Evolutionary conservation across 2,113 vertebrate species (phyloP).

Genomic region (Atherinomorus stipes): DNA sequence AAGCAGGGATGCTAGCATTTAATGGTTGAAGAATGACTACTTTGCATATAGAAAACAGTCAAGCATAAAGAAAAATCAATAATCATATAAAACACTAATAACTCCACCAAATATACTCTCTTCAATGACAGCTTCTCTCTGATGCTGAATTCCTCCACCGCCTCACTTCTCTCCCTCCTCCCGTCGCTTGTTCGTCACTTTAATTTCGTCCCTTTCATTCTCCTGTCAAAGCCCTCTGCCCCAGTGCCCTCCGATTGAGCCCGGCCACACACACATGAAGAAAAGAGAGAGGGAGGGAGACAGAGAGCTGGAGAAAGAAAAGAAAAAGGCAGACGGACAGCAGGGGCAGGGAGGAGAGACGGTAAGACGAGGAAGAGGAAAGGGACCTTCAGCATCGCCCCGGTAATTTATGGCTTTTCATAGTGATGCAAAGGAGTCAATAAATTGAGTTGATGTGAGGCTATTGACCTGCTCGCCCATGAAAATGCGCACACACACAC

Average conservation of each 20-base stretch:
- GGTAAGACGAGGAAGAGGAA: constrained; percentile 13
- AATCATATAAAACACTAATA: too few relatives aligned
- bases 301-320: not conserved
- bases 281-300: not conserved
- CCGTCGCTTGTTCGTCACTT: constrained; percentile 15
- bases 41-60: not conserved
- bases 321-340: constrained; percentile 6
- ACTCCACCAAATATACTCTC: not conserved
- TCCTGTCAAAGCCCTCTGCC: constrained; percentile 51
- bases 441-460: constrained; percentile 66
- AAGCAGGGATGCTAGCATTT: too few relatives aligned
- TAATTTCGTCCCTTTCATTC: constrained; percentile 37
- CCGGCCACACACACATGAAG: constrained; percentile 15
- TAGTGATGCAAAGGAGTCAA: constrained; percentile 76
- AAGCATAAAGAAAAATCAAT: too few relatives aligned
- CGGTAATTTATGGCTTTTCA: constrained; percentile 72
- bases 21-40: not conserved
- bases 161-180: not conserved
- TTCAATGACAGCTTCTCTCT: not conserved
- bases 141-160: constrained; percentile 5
- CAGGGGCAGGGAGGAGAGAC: not conserved
- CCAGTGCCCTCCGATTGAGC: constrained; percentile 50
- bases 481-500: not conserved
- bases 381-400: constrained; percentile 28
- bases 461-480: constrained; percentile 10